Percentiles rank a stretch among this genome's conserved stretches.
phyloP scores from a whole-genome alignment of 2,113 vertebrate genomes.

The Todiramphus saurophagus region DNA sequence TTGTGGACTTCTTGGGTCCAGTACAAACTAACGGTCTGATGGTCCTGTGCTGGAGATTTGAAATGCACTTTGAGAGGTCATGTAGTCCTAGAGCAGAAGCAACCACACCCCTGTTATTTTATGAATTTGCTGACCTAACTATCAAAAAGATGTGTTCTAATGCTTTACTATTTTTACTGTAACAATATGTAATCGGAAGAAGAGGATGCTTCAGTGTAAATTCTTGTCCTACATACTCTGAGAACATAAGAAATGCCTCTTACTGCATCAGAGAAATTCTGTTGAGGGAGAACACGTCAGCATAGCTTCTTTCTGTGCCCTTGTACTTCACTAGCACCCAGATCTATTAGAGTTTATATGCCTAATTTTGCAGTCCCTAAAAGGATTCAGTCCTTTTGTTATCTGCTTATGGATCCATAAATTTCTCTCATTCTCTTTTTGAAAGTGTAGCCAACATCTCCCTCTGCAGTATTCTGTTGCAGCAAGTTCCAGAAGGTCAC shows the following conservation, averaged over 20 bases:
- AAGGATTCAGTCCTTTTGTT: neutral
- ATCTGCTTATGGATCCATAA: neutral
- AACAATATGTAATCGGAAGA: neutral
- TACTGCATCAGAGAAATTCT: neutral
- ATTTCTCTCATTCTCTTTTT: neutral
- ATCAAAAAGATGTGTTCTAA: neutral
- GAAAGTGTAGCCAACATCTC: neutral
- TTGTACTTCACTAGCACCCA: neutral
- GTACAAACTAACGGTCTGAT: neutral
- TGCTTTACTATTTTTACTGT: neutral
- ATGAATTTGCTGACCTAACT: neutral
- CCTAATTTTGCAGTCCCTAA: neutral
- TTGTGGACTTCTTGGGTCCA: neutral
- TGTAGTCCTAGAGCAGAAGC: neutral
- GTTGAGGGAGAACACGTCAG: neutral
- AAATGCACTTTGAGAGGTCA: neutral
- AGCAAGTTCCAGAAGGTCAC: neutral
- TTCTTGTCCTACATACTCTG: neutral
- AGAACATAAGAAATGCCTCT: neutral
- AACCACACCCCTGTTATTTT: neutral
- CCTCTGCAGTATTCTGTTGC: neutral
- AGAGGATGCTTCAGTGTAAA: neutral
- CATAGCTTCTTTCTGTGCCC: neutral
- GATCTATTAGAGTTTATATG: neutral
- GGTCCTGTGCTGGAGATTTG: neutral